phyloP scores from a whole-genome alignment of 2,888 invertebrate genomes.

The Calephelis perditalis region DNA sequence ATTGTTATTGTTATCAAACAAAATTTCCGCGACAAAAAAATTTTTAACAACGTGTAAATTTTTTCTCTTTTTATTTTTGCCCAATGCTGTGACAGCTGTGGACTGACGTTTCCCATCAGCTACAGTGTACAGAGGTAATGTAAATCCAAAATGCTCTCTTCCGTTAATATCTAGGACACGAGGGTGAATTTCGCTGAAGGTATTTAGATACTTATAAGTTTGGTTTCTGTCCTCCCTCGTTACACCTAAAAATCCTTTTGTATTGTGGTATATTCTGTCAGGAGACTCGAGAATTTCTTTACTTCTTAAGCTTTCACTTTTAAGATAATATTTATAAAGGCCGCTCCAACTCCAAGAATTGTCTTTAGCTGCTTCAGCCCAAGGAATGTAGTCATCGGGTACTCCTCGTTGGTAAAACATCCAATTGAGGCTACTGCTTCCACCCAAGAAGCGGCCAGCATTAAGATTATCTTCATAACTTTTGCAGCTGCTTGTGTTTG shows the following conservation, averaged over 20 bases:
- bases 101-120: constrained; percentile 39
- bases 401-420: constrained; percentile 35
- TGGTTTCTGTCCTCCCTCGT: constrained; percentile 28
- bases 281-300: constrained; percentile 26
- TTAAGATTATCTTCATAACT: constrained; percentile 20
- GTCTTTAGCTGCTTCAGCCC: constrained; percentile 34
- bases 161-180: constrained; percentile 41
- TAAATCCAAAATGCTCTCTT: constrained; percentile 39
- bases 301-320: constrained; percentile 35
- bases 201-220: constrained; percentile 33
- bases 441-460: constrained; percentile 35
- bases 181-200: constrained; percentile 41
- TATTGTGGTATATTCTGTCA: constrained; percentile 32
- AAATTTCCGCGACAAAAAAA: constrained; percentile 37
- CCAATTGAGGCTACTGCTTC: constrained; percentile 32
- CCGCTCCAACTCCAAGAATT: constrained; percentile 32
- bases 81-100: constrained; percentile 38
- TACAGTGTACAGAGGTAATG: constrained; percentile 35
- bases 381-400: constrained; percentile 32
- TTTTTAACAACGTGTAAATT: constrained; percentile 40
- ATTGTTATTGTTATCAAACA: constrained; percentile 38
- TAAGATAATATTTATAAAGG: constrained; percentile 34
- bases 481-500: constrained; percentile 15
- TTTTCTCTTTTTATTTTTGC: constrained; percentile 31
- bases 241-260: constrained; percentile 32